A percentile compares a stretch with the other conserved stretches of the same genome.
Conservation (phyloP, 2,797 vertebrate genomes). For the Myotis vivesi region DNA sequence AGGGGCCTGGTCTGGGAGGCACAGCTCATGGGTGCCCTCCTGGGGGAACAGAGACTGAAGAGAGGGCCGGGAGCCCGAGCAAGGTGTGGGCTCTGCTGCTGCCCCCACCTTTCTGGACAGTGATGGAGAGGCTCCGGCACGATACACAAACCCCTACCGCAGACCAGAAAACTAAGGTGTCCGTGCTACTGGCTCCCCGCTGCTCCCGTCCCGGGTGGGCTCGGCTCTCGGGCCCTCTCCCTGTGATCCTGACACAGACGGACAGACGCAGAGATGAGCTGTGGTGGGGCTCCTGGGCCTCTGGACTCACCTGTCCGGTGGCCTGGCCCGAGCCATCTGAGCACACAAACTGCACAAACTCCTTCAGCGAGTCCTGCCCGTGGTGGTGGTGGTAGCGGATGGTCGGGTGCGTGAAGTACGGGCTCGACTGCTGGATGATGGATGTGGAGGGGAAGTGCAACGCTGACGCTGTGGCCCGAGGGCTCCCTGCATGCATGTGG, state of each 20-base stretch:
- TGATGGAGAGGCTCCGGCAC: neutral
- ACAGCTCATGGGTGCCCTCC: neutral
- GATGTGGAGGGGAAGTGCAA: constrained; percentile 97
- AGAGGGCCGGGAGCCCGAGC: neutral
- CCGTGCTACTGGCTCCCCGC: neutral
- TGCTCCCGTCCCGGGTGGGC: neutral
- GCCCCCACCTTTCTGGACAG: neutral
- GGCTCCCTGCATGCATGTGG: constrained; percentile 88
- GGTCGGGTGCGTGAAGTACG: constrained; percentile 97
- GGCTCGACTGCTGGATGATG: constrained; percentile 97
- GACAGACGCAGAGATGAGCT: constrained; percentile 50
- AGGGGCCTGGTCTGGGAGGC: neutral
- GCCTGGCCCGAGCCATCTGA: constrained; percentile 94
- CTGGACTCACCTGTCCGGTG: constrained; percentile 90
- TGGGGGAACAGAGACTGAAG: neutral
- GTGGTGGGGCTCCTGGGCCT: constrained; percentile 26
- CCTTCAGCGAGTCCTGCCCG: constrained; percentile 97
- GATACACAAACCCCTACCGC: neutral
- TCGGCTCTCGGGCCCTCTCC: constrained; percentile 1
- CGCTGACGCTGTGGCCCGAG: constrained; percentile 94
- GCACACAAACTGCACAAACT: constrained; percentile 98
- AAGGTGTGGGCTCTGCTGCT: neutral
- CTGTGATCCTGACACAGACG: constrained; percentile 54
- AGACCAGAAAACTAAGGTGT: neutral
- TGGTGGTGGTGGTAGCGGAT: constrained; percentile 96